A percentile compares a stretch with the other conserved stretches of the same genome.
phyloP scores from a whole-genome alignment of 2,113 vertebrate species.

The Stercorarius parasiticus region DNA sequence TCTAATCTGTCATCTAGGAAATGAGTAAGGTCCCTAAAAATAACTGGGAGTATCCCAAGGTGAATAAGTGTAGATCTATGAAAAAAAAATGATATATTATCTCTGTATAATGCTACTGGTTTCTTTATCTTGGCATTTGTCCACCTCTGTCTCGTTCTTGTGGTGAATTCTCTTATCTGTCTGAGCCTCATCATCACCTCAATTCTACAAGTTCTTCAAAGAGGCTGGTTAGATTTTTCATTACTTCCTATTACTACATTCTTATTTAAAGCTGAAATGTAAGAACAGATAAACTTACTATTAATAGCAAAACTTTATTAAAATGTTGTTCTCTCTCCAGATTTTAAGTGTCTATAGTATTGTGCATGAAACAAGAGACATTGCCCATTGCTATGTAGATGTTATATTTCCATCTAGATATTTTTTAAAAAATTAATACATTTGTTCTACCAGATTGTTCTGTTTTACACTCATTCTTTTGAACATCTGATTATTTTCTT shows the following conservation, averaged over 20 bases:
- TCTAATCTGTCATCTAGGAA: constrained; percentile 62
- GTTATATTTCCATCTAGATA: background rate
- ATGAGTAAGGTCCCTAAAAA: constrained; percentile 64
- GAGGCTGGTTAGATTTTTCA: constrained; percentile 23
- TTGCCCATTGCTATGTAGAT: background rate
- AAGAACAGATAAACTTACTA: background rate
- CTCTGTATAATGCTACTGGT: background rate
- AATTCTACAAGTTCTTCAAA: constrained; percentile 5
- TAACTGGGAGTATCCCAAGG: constrained; percentile 64
- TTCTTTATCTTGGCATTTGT: constrained; percentile 53
- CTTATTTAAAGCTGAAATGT: constrained; percentile 31
- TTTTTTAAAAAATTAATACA: background rate
- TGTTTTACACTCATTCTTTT: background rate
- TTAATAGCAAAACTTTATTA: constrained; percentile 1
- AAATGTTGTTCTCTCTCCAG: background rate
- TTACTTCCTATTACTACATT: constrained; percentile 39
- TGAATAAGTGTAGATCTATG: constrained; percentile 20
- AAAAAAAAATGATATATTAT: background rate
- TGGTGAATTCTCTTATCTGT: constrained; percentile 29
- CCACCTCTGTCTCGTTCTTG: background rate
- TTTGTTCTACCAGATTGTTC: background rate
- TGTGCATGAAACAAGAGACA: background rate
- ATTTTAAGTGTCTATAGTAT: background rate
- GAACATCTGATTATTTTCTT: background rate
- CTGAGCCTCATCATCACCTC: constrained; percentile 4